phyloP scores from a whole-genome alignment of 2,797 vertebrate genomes.

The Propithecus perrieri region DNA sequence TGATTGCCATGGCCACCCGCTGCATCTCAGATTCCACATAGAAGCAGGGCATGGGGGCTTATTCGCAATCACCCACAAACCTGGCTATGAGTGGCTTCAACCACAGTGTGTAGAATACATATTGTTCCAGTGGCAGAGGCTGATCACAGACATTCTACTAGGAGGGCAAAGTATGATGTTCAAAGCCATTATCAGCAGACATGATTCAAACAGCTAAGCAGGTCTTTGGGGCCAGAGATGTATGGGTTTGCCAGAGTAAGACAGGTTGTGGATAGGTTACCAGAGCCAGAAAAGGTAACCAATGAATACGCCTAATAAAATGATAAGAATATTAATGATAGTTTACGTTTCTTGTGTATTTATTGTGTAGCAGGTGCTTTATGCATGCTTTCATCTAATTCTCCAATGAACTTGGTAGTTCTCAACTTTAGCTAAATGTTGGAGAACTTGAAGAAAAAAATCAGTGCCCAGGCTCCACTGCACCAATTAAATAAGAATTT shows the following conservation, averaged over 20 bases:
- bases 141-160: constrained; percentile 34
- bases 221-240: constrained; percentile 2
- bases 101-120: constrained; percentile 12
- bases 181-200: constrained; percentile 23
- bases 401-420: constrained; percentile 39
- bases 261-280: constrained; percentile 32
- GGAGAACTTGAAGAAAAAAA: neutral
- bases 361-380: constrained; percentile 32
- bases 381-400: constrained; percentile 60
- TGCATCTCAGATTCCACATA: constrained; percentile 54
- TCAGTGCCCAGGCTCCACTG: neutral
- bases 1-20: constrained; percentile 68
- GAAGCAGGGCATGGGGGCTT: constrained; percentile 21
- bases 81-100: constrained; percentile 22
- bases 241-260: constrained; percentile 23
- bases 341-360: constrained; percentile 55
- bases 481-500: constrained; percentile 41
- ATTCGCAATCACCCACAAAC: constrained; percentile 52
- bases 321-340: constrained; percentile 56
- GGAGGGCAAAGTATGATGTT: constrained; percentile 4
- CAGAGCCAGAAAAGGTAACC: constrained; percentile 58
- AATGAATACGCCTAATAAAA: constrained; percentile 46
- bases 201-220: constrained; percentile 19
- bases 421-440: constrained; percentile 2
- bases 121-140: neutral